Conservation (phyloP, 2,888 invertebrate genomes). For the Acheta domesticus region DNA sequence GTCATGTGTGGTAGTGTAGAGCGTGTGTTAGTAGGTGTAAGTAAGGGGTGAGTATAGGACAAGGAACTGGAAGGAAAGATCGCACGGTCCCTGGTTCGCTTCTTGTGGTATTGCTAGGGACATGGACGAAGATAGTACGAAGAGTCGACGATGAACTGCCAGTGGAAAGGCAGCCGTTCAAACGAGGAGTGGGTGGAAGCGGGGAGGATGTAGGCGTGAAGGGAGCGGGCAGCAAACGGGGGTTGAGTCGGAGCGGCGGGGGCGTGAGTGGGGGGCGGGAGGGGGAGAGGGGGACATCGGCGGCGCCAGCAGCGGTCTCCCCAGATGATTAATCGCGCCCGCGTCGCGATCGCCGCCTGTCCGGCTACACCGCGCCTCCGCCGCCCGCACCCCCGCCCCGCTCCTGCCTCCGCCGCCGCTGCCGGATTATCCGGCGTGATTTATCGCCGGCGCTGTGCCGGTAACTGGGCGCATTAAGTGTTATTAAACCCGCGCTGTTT, state of each 20-base stretch:
- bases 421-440: neutral
- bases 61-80: no score
- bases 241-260: neutral
- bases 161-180: neutral
- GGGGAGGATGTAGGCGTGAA: neutral
- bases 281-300: neutral
- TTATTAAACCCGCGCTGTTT: slow-evolving; percentile 10
- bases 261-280: neutral
- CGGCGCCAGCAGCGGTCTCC: neutral
- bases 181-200: neutral
- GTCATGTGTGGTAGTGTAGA: no score
- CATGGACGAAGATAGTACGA: no score
- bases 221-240: neutral
- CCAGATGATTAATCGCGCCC: neutral
- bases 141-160: no score
- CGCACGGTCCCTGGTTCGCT: no score
- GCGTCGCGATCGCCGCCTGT: slow-evolving; percentile 18
- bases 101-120: no score
- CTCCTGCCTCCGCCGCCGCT: neutral
- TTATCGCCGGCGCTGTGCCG: neutral
- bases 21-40: no score
- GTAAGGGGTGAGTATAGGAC: no score
- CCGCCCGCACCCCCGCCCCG: neutral
- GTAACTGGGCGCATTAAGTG: slow-evolving; percentile 18
- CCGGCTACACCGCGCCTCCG: neutral